phyloP scores from a whole-genome alignment of 2,113 vertebrate genomes.

The Diadophis punctatus region DNA sequence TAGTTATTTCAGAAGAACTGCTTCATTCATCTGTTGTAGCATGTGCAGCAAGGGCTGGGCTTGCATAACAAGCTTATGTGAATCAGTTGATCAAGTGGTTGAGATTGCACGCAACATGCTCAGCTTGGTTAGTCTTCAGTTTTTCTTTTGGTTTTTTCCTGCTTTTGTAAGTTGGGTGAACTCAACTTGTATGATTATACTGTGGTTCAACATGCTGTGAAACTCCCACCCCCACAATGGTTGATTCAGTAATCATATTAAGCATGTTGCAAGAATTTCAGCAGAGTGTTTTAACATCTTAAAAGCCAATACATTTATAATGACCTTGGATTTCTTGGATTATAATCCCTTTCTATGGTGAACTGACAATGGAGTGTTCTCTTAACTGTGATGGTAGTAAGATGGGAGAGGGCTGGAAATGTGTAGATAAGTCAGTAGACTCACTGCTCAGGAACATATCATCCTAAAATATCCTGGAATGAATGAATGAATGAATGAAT shows the following conservation, averaged over 20 bases:
- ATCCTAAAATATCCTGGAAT: background rate
- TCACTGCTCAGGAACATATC: background rate
- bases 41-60: background rate
- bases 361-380: background rate
- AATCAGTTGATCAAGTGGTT: background rate
- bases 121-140: background rate
- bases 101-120: background rate
- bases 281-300: background rate
- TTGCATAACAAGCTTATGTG: background rate
- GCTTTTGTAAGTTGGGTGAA: background rate
- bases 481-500: background rate
- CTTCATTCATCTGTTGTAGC: background rate
- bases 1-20: background rate
- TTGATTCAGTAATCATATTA: background rate
- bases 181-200: background rate
- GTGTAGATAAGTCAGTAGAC: background rate
- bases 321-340: background rate
- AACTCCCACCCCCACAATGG: background rate
- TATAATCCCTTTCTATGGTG: background rate
- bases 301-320: background rate
- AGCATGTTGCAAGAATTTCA: background rate
- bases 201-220: background rate
- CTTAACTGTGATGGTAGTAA: background rate
- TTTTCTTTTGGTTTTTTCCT: background rate
- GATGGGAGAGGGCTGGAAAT: background rate